Percentiles rank a stretch among this genome's conserved stretches.
These are phyloP conservation scores for Rallus limicola DNA, from an alignment of 2,113 vertebrate genomes.

Conservation along the genomic window DNA sequence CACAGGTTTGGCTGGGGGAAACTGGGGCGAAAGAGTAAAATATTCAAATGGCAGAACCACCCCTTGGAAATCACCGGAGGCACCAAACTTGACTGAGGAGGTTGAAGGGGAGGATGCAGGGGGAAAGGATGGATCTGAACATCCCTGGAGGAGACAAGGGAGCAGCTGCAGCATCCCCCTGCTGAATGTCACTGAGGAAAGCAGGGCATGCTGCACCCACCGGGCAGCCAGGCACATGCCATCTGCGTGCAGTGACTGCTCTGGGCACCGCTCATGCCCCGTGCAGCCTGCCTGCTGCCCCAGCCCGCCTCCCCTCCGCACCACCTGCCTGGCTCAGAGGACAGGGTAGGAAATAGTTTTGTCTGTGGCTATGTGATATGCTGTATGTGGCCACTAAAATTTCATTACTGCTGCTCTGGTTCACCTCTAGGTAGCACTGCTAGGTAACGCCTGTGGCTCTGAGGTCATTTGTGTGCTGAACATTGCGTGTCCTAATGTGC, in stretches of 20 bases:
- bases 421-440: accelerated
- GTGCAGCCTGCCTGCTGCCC: background rate
- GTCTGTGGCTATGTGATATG: accelerated
- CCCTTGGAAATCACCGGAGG: background rate
- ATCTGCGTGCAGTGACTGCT: accelerated
- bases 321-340: background rate
- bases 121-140: background rate
- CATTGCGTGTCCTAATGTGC: accelerated
- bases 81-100: background rate
- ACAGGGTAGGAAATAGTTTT: background rate
- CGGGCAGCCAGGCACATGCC: background rate
- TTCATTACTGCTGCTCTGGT: accelerated
- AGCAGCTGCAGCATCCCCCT: background rate
- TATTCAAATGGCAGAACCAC: background rate
- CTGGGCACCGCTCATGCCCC: accelerated
- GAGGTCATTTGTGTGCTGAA: background rate
- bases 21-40: background rate
- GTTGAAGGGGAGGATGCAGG: background rate
- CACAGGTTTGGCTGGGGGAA: background rate
- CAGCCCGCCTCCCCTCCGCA: accelerated
- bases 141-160: accelerated
- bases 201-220: background rate
- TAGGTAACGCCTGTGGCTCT: accelerated
- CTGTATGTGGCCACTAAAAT: background rate
- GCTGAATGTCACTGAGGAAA: background rate